Conservation (phyloP, 2,113 vertebrate genomes). For the Geococcyx californianus region DNA sequence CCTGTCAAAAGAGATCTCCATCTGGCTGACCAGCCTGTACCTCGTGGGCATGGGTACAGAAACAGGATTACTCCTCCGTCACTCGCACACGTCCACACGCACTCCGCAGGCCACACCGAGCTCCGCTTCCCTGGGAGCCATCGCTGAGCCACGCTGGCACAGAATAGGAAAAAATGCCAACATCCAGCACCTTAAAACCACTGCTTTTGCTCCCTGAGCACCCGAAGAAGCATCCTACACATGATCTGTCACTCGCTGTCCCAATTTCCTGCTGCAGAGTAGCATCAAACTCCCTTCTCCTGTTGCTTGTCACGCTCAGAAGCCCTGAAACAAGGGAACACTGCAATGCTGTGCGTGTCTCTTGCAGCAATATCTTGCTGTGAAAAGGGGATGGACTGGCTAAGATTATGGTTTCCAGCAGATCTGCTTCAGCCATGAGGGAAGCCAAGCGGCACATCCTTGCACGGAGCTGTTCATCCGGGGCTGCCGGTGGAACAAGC, state of each 20-base stretch:
- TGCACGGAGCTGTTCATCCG: background rate
- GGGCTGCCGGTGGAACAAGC: background rate
- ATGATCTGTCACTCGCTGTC: background rate
- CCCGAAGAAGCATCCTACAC: background rate
- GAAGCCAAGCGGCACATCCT: background rate
- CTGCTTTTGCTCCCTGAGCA: background rate
- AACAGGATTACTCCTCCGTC: background rate
- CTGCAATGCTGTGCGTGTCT: accelerated
- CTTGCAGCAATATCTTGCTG: background rate
- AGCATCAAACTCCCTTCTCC: background rate
- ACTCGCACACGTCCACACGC: background rate
- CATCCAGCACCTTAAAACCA: background rate
- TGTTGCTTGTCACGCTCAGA: background rate
- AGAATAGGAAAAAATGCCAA: background rate
- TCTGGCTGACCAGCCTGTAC: background rate
- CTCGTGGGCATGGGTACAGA: slow-evolving; percentile 3
- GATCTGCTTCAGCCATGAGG: background rate
- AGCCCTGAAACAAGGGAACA: background rate
- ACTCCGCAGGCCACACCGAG: background rate
- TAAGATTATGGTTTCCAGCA: background rate
- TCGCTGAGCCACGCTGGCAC: background rate
- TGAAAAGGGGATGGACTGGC: background rate
- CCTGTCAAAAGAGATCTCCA: slow-evolving; percentile 58
- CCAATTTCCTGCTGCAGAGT: background rate
- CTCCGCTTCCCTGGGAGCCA: background rate